Evolutionary conservation across 2,113 vertebrate genomes (phyloP).

Genomic region (Dasypus novemcinctus): DNA sequence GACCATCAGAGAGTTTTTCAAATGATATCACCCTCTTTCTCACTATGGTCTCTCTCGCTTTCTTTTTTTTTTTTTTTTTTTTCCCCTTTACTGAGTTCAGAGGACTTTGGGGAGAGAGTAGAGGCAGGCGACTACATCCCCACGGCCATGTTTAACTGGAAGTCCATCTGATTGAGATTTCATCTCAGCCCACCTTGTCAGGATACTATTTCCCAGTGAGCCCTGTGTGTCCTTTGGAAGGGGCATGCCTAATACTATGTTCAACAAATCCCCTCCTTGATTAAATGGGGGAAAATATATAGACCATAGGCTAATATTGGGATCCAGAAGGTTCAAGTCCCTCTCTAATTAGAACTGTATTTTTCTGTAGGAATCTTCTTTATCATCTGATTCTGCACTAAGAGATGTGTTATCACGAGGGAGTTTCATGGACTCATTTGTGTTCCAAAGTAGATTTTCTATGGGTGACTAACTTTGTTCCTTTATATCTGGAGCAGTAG

Average conservation of each 20-base stretch:
- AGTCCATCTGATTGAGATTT: neutral
- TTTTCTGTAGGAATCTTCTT: neutral
- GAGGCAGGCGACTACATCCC: neutral
- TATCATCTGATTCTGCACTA: neutral
- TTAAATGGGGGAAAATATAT: neutral
- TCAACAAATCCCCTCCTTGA: neutral
- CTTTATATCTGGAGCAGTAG: slow-evolving; percentile 11
- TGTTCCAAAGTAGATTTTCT: slow-evolving; percentile 73
- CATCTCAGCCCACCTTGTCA: neutral
- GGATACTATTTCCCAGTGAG: neutral
- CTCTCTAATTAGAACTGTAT: neutral
- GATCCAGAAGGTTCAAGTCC: neutral
- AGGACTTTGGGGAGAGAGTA: neutral
- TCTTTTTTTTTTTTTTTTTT: neutral
- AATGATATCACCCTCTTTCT: neutral
- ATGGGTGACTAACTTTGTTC: slow-evolving; percentile 46
- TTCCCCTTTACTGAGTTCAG: neutral
- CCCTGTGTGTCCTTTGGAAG: neutral
- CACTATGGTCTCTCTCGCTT: neutral
- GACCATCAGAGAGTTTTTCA: neutral
- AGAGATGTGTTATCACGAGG: neutral
- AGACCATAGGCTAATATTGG: neutral
- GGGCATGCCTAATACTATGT: neutral
- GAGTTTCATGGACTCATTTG: slow-evolving; percentile 40
- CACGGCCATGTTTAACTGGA: neutral